These are phyloP conservation scores for Heliconius ethilla DNA, from an alignment of 2,888 invertebrate species.

Conservation along the genomic window DNA sequence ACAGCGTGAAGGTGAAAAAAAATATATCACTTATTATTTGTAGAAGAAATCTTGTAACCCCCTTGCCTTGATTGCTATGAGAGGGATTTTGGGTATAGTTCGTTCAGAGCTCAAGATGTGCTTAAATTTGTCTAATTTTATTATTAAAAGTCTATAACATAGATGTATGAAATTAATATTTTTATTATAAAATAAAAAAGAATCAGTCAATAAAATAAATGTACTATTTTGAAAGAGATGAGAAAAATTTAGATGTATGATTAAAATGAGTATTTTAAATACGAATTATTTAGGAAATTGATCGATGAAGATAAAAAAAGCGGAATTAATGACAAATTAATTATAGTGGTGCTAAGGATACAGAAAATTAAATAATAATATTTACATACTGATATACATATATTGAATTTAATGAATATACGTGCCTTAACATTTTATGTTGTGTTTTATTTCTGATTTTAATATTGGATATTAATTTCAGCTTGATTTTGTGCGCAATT, in stretches of 20 bases:
- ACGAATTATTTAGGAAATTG: background rate
- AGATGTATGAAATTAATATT: constrained; percentile 14
- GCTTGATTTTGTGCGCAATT: no score
- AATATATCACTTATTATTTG: constrained; percentile 5
- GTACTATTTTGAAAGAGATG: background rate
- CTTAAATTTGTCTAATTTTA: constrained; percentile 19
- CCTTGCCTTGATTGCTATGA: constrained; percentile 75
- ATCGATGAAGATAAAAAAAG: background rate
- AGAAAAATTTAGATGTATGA: background rate
- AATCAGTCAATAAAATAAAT: constrained; percentile 22
- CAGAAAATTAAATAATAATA: constrained; percentile 51
- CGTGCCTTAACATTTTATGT: constrained; percentile 64
- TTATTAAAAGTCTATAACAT: constrained; percentile 7
- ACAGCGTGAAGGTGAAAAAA: constrained; percentile 14
- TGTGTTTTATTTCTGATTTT: constrained; percentile 46
- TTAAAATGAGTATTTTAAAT: background rate
- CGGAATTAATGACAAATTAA: constrained; percentile 30
- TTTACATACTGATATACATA: constrained; percentile 60
- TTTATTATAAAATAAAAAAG: constrained; percentile 1
- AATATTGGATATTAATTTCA: no score
- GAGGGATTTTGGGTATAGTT: constrained; percentile 58
- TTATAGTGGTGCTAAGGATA: constrained; percentile 64
- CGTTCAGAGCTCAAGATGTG: constrained; percentile 48
- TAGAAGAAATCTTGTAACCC: constrained; percentile 12
- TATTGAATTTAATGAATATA: constrained; percentile 67